phyloP scores from a whole-genome alignment of 1,140 invertebrate genomes.

The Listronotus oregonensis region DNA sequence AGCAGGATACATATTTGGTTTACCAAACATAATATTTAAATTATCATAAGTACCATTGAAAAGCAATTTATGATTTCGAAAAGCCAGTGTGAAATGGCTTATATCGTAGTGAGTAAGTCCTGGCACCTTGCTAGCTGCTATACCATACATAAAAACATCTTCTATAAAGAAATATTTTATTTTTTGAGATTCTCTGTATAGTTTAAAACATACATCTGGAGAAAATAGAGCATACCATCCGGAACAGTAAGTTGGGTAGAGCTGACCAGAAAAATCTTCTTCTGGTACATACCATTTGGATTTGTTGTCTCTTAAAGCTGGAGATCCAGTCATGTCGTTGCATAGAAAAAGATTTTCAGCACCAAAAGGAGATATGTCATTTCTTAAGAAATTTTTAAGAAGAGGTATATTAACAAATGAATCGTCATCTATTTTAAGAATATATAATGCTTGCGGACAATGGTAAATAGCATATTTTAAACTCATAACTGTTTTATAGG shows the following conservation, averaged over 20 bases:
- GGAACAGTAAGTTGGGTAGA: constrained; percentile 70
- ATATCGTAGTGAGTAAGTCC: constrained; percentile 49
- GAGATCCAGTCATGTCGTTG: constrained; percentile 56
- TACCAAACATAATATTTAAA: constrained; percentile 8
- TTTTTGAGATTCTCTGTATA: constrained; percentile 50
- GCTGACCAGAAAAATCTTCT: constrained; percentile 65
- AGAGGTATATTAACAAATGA: constrained; percentile 74
- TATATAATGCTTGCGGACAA: constrained; percentile 69
- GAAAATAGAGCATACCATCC: constrained; percentile 77
- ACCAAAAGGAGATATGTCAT: constrained; percentile 57
- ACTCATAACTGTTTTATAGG: constrained; percentile 83
- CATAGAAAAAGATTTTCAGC: constrained; percentile 64
- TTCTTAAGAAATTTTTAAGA: constrained; percentile 66
- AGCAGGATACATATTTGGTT: constrained; percentile 10
- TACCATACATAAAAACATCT: constrained; percentile 80
- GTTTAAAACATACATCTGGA: constrained; percentile 66
- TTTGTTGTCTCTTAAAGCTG: constrained; percentile 66
- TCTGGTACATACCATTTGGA: constrained; percentile 79
- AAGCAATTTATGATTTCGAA: background rate
- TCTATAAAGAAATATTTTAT: constrained; percentile 77
- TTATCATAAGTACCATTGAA: constrained; percentile 11
- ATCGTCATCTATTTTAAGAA: constrained; percentile 80
- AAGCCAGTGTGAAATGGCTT: constrained; percentile 1
- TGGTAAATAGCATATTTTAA: constrained; percentile 78
- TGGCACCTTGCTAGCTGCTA: constrained; percentile 65